Evolutionary conservation across 2,888 invertebrate genomes (phyloP).

Genomic region (Hanleya hanleyi): DNA sequence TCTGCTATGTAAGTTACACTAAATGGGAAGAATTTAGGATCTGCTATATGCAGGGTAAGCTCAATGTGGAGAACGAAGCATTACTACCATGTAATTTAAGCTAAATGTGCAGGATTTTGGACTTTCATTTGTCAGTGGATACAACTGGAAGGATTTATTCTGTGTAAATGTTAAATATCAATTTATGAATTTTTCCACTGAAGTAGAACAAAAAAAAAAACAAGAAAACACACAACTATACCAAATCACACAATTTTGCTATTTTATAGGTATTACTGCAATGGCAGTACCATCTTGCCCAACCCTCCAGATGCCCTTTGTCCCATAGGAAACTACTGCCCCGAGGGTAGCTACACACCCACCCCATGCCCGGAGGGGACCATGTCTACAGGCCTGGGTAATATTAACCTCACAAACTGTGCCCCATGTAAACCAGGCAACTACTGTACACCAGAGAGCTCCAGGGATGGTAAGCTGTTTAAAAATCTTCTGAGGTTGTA

Average conservation of each 20-base stretch:
- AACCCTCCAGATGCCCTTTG: constrained; percentile 61
- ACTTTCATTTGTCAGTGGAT: no score
- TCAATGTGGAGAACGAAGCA: no score
- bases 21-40: no score
- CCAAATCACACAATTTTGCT: background rate
- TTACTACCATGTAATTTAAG: no score
- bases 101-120: no score
- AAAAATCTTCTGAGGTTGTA: background rate
- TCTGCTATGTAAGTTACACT: no score
- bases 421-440: constrained; percentile 61
- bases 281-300: constrained; percentile 62
- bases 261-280: constrained; percentile 62
- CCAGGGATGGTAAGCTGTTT: constrained; percentile 57
- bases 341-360: constrained; percentile 60
- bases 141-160: no score
- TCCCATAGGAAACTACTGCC: constrained; percentile 71
- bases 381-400: constrained; percentile 62
- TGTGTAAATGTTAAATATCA: no score
- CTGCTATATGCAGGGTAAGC: no score
- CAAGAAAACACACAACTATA: no score
- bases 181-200: no score
- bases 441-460: constrained; percentile 66
- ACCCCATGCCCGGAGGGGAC: constrained; percentile 66
- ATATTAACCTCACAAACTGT: constrained; percentile 63
- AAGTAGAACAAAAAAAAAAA: no score